These are phyloP conservation scores for Cecropterus lyciades DNA, from an alignment of 1,140 invertebrate species.

Conservation along the genomic window DNA sequence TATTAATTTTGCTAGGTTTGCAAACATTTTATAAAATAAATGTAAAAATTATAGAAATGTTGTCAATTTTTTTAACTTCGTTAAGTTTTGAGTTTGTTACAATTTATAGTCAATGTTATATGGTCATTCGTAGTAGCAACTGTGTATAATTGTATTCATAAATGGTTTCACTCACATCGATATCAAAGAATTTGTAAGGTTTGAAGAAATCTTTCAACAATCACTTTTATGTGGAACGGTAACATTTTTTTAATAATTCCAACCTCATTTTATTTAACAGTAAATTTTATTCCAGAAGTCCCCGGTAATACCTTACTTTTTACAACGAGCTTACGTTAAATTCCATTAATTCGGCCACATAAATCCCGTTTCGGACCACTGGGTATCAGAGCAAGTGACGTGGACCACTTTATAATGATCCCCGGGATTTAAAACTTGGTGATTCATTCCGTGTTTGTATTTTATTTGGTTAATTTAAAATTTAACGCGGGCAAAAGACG, in stretches of 20 bases:
- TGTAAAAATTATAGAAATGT: no score
- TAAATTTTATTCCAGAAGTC: slow-evolving; percentile 32
- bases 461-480: slow-evolving; percentile 4
- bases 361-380: slow-evolving; percentile 61
- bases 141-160: no score
- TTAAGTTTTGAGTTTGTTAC: no score
- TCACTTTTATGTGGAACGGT: no score
- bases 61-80: no score
- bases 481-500: neutral
- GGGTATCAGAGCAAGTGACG: slow-evolving; percentile 41
- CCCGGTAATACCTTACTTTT: slow-evolving; percentile 48
- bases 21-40: no score
- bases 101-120: no score
- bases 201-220: no score
- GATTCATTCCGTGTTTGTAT: slow-evolving; percentile 19
- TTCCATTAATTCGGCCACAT: slow-evolving; percentile 67
- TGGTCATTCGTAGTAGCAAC: no score
- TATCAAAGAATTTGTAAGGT: no score
- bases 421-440: slow-evolving; percentile 34
- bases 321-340: slow-evolving; percentile 62
- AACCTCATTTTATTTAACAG: slow-evolving; percentile 20
- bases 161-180: no score
- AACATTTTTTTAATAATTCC: slow-evolving; percentile 47
- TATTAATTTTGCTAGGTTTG: no score
- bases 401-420: slow-evolving; percentile 50